Evolutionary conservation across 2,797 vertebrate species (phyloP), one percentile per base, ranked within the genome.

Genomic region (Karalla daura): DNA sequence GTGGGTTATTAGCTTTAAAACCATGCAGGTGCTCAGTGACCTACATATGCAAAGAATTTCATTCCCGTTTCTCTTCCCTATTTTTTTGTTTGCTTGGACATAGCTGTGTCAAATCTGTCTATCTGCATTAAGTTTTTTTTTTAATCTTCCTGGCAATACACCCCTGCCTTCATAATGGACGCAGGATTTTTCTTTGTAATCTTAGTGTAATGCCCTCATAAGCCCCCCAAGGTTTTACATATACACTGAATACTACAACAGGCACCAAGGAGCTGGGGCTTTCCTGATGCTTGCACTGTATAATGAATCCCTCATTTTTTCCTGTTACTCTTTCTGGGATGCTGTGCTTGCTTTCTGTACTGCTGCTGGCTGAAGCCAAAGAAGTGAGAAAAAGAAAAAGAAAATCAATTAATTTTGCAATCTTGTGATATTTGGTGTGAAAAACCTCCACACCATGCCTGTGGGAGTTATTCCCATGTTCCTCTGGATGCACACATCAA

Each of bases 401-500:
- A 89, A 88, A 81, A 64, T 91, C 85, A 90, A 90, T 90, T 89
- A 91, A 78, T n/a, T n/a, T n/a, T n/a, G 74, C 80, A 89, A 81
- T 81, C 80, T 10, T 13, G 59, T 50, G 74, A 74, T 77, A 70
- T 77, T 84, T 88, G 80, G 84, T 1, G 23, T 36, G 83, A 87
- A 83, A 39, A 55, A 66, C 41, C 81, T 68, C 60, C 5, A 66
- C 86, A 65, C 78, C 8, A 11, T 71, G 78, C 81, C 79, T 76
- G 64, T 77, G 63, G 78, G 87, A 80, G 76, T 66, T 74, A 86
- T 87, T 89, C 86, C 85, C 87, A 90, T 73, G 62, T 78, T 76
- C 79, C 74, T 66, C 60, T 43, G 51, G 68, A 80, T 69, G 70
- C 59, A 70, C 27, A 87, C 87, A 87, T 91, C 90, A 90, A 91